phyloP scores from a whole-genome alignment of 2,797 vertebrate species.

The Danionella dracula region DNA sequence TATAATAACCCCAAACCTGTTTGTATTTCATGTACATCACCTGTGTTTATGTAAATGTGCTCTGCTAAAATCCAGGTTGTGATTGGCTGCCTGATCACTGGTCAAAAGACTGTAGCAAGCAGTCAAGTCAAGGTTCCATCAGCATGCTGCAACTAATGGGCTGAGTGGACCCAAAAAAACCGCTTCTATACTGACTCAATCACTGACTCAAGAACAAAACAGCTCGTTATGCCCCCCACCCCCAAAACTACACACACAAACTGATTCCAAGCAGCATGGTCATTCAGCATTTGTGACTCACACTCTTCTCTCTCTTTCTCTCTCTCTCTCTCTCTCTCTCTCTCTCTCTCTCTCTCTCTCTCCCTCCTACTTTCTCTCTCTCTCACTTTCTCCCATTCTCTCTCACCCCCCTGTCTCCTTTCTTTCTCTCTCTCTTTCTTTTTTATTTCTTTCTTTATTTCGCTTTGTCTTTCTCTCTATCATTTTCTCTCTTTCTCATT shows the following conservation, averaged over 20 bases:
- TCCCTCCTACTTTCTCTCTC: neutral
- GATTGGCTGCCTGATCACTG: slow-evolving; percentile 28
- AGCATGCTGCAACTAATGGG: slow-evolving; percentile 44
- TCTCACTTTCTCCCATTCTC: neutral
- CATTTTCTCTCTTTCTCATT: neutral
- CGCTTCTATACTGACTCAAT: slow-evolving; percentile 14
- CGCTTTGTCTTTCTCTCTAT: no score
- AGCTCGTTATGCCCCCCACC: neutral
- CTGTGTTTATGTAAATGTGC: slow-evolving; percentile 31
- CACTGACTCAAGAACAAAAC: neutral
- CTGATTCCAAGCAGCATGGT: neutral
- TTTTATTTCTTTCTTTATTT: no score
- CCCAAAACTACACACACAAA: neutral
- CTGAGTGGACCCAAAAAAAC: slow-evolving; percentile 41
- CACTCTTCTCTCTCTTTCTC: neutral
- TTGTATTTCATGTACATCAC: no score
- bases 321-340: neutral
- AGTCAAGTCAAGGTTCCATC: slow-evolving; percentile 36
- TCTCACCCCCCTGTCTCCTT: neutral
- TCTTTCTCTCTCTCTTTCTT: neutral
- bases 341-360: neutral
- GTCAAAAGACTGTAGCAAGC: slow-evolving; percentile 44
- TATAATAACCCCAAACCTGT: no score
- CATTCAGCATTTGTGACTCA: neutral
- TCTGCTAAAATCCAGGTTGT: slow-evolving; percentile 44